Base-by-base conservation (phyloP, 2,797 vertebrate genomes). In the Chelon auratus region DNA sequence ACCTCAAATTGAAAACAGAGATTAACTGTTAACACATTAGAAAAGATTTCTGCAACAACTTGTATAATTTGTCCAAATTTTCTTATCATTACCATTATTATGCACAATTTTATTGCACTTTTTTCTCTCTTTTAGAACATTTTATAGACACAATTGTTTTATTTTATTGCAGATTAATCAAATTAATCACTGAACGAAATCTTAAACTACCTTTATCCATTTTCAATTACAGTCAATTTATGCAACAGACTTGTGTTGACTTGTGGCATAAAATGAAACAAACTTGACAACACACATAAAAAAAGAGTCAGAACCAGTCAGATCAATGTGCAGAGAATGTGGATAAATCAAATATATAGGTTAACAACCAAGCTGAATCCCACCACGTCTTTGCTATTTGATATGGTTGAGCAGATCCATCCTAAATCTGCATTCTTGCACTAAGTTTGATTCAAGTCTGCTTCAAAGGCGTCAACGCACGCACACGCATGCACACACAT, bases 401-500 rank as follows among this genome's bases (percentile, higher is more conserved):
- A 55, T n/a, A n/a, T 24, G 13, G 3, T 66, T 66, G 42, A 57
- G 63, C 2, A 39, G n/a, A 67, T 65, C 20, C 22, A 47, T 66
- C 48, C 20, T 42, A 47, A 56, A 56, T 54, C 51, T 33, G 11
- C 20, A 53, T 22, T 51, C 0, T 0, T 1, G 68, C 39, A 20
- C 13, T 22, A 10, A 26, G 43, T 24, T 66, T 42, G 14, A 58
- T 13, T 77, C 10, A 48, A 17, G 75, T 17, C 43, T 20, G 40
- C 20, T 33, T 48, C 61, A 50, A 42, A 75, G 17, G 12, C 33
- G 9, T 10, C 13, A 9, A 15, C 9, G 51, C 14, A 56, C 5
- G 30, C 1, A 64, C 33, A 73, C 9, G 8, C 48, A 48, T 11
- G 57, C 10, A 40, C 24, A 64, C 61, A 78, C 80, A 66, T 39